Conservation (phyloP, 2,888 invertebrate genomes). For the Eristalinus aeneus region DNA sequence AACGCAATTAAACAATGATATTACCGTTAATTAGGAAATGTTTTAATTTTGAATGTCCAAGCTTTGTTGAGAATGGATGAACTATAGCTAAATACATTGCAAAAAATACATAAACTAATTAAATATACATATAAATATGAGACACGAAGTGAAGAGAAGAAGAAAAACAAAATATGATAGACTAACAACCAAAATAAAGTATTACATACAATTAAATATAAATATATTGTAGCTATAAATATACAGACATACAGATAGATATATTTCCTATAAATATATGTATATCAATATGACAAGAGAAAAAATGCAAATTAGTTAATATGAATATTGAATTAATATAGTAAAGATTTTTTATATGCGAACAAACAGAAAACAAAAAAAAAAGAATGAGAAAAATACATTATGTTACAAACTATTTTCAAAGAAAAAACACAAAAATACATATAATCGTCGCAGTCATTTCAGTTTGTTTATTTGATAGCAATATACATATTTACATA, state of each 20-base stretch:
- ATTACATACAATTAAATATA: constrained; percentile 60
- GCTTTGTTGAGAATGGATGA: constrained; percentile 59
- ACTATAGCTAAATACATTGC: constrained; percentile 42
- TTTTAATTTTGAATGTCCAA: constrained; percentile 60
- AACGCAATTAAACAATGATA: constrained; percentile 65
- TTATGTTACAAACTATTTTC: constrained; percentile 41
- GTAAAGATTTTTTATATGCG: constrained; percentile 69
- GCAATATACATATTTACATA: constrained; percentile 40
- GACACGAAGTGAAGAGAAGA: constrained; percentile 34
- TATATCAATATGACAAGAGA: constrained; percentile 6
- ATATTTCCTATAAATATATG: constrained; percentile 58
- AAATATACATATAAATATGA: constrained; percentile 37
- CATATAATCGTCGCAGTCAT: constrained; percentile 38
- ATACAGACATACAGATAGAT: constrained; percentile 45
- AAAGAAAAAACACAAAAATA: constrained; percentile 8
- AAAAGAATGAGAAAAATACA: constrained; percentile 6
- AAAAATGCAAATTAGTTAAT: constrained; percentile 63
- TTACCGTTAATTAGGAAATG: constrained; percentile 64
- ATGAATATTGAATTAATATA: constrained; percentile 60
- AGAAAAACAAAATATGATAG: constrained; percentile 47
- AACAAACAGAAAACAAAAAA: constrained; percentile 51
- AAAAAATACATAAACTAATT: constrained; percentile 8
- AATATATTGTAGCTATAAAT: constrained; percentile 59
- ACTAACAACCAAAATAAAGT: constrained; percentile 71
- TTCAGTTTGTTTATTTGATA: constrained; percentile 45